Base-by-base conservation (phyloP, 1,140 invertebrate species). In the Aphaenogaster ashmeadi region DNA sequence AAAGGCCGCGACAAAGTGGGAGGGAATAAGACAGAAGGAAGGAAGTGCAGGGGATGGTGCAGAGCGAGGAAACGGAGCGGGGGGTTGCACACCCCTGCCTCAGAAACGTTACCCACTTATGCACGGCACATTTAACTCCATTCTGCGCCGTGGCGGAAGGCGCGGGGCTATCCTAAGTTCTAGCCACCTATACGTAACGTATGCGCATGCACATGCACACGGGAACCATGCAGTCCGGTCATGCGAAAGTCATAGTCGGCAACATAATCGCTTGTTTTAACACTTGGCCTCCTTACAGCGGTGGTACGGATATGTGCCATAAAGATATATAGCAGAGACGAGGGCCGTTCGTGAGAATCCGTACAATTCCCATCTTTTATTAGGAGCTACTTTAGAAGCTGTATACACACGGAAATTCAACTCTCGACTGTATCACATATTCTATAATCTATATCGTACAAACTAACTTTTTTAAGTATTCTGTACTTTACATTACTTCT, bases 91-190 rank as follows among this genome's bases (percentile, higher is more conserved):
- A 69, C 36, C 64, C 47, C 78, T 85, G 77, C 72, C 75, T 86
- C 78, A 84, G 87, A 91, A 92, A 90, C 86, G 90, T 91, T 92
- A 92, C 88, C 91, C 89, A 93, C 91, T 93, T 93, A 92, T 92
- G 91, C 87, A 92, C 91, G 91, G 90, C 91, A 89, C 92, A 93
- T 93, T 93, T 93, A 93, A 93, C 92, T 91, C 89, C 85, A 90
- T 92, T 92, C 88, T 89, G 54, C 87, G 86, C 62, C 60, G 58
- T 27, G 50, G 50, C 64, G 81, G 36, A 62, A 77, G 75, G 60
- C 18, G 44, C 75, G 11, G 74, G 27, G 54, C 15, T 77, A 54
- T 33, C 18, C 38, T 33, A 47, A 66, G 33, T 50, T 78, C 38
- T 47, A 80, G 27, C 84, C 21, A 38, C n/a, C 36, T 71, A 71